These are phyloP conservation scores for Macrobrachium rosenbergii DNA, from an alignment of 1,140 invertebrate species.

Conservation along the genomic window DNA sequence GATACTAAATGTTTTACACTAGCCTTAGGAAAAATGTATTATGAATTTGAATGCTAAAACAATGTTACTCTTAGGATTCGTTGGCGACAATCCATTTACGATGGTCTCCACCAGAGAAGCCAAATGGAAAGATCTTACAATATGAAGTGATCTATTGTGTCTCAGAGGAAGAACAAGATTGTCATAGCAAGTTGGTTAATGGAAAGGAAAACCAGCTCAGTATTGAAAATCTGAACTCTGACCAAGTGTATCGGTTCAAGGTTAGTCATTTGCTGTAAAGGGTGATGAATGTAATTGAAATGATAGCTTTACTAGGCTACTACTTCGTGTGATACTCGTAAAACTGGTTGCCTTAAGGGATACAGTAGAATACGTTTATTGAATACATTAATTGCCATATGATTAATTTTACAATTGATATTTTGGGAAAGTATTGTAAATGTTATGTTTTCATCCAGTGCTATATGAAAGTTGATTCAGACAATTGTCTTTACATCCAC, in stretches of 20 bases:
- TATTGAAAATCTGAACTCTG: constrained; percentile 74
- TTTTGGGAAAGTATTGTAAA: not conserved
- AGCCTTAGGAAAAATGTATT: too few species aligned
- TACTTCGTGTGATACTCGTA: too few species aligned
- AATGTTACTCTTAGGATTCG: constrained; percentile 7
- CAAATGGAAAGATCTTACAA: constrained; percentile 81
- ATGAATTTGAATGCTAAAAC: constrained; percentile 66
- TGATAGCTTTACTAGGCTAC: too few species aligned
- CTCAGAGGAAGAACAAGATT: not conserved
- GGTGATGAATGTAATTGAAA: constrained; percentile 16
- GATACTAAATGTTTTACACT: too few species aligned
- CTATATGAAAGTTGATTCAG: too few species aligned
- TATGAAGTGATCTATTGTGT: constrained; percentile 80
- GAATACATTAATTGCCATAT: not conserved
- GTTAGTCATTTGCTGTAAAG: constrained; percentile 69
- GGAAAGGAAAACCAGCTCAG: constrained; percentile 73
- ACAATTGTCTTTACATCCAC: too few species aligned
- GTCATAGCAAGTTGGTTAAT: constrained; percentile 68
- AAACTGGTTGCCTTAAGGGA: too few species aligned
- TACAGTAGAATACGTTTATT: too few species aligned
- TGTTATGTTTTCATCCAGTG: too few species aligned
- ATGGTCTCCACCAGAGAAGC: constrained; percentile 81
- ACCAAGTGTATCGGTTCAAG: constrained; percentile 82
- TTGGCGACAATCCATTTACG: constrained; percentile 71
- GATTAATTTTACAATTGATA: not conserved